Base-by-base conservation (phyloP, 2,113 vertebrate species). In the Apteryx owenii region DNA sequence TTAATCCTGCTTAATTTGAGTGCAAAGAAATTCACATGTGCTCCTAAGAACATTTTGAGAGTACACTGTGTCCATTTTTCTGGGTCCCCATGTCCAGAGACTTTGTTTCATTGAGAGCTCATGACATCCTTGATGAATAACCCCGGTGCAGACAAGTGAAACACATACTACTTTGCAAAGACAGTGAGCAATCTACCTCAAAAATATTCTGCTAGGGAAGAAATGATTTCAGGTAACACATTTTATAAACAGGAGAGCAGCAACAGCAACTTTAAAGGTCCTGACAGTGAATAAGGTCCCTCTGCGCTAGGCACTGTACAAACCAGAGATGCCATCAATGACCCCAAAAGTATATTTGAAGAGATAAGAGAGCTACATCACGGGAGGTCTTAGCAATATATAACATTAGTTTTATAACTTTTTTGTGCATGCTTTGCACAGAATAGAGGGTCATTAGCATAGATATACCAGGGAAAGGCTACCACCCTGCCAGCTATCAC, bases 1-100 rank as follows among this genome's bases (percentile, higher is more conserved):
- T 98, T 99, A 99, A 99, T 99, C 99, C 99, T 98, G 97, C 98
- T 99, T 99, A 99, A 99, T 99, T 98, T 99, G 98, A 99, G 98
- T 97, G 98, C 98, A 99, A 98, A 98, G 98, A 99, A 99, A 98
- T 98, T 99, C 98, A 99, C 99, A 99, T 99, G 99, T 98, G 98
- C 98, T 98, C 96, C 98, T 98, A 98, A 99, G 98, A 99, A 98
- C 98, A 98, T 99, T 99, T 98, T 98, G 96, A 51, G 85, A 99
- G 98, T 97, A 98, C 98, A 98, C 98, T 98, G 98, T 97, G 97
- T 98, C 98, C 98, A 98, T 99, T 98, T 99, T 98, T 95, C 97
- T 95, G 96, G 89, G 96, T 97, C 98, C 97, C 98, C 93, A 94
- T 4, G 0, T 98, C 98, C 98, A 98, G 98, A 97, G 97, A 96